Evolutionary conservation across 2,888 invertebrate genomes (phyloP), one percentile per base, ranked within the genome.

Genomic region (Erpobdella octoculata): DNA sequence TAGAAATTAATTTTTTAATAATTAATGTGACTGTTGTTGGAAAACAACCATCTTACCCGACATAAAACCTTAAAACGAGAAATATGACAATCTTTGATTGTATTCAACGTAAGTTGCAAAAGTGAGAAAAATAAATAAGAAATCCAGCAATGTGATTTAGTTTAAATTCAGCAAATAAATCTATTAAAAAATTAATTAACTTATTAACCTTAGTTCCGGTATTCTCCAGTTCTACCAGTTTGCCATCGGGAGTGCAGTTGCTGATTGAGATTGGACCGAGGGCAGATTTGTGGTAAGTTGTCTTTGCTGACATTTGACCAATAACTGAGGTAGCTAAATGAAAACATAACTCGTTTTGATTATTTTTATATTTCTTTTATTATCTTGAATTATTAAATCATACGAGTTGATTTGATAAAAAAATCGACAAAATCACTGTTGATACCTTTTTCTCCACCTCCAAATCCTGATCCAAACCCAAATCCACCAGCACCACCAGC

Each of bases 221-320:
- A 77, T 85, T 85, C 77, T 85, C 84, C 35, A 85, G 76, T 53
- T 80, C 78, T 76, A 85, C 81, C 78, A 78, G 85, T 75, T 84
- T 83, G 69, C 85, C 85, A 73, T 85, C 84, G 8, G 84, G 82
- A 71, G 80, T 79, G 70, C 84, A 84, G 76, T 85, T 85, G 66
- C 72, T 64, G 70, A 73, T 73, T 65, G 73, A 46, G 37, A 73
- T 68, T 8, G 73, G 71, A 37, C 73, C 73, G 59, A 73, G 59
- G 21, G 73, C 73, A 6, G 65, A 68, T 38, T 68, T 68, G 73
- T 73, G 85, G 81, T 85, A 86, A 18, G 86, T 86, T 0, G 86
- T 86, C 78, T 85, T 85, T 58, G 85, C 85, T 9, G 85, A 84
- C 73, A 85, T 84, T 76, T 86, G 85, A 2, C 85, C 69, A 58